These are phyloP conservation scores for Noctilio leporinus DNA, from an alignment of 2,113 vertebrate genomes.

Conservation along the genomic window DNA sequence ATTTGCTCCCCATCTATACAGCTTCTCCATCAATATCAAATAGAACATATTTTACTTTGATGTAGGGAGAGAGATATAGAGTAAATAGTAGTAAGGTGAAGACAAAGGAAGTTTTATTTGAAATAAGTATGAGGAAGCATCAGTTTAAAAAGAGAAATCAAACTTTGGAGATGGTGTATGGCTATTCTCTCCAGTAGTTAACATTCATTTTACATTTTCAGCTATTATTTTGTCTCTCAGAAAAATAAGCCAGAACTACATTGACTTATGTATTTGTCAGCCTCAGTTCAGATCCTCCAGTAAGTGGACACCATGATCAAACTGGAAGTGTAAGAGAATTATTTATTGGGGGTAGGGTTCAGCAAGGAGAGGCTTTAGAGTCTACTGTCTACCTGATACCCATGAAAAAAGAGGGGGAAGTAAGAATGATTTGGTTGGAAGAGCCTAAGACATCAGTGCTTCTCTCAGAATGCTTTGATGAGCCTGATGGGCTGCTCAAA, in stretches of 20 bases:
- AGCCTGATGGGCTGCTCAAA: background rate
- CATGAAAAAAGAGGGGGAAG: background rate
- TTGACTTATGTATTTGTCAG: background rate
- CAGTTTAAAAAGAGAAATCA: background rate
- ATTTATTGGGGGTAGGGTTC: background rate
- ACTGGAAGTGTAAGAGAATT: background rate
- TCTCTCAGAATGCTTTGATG: background rate
- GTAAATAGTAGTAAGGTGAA: background rate
- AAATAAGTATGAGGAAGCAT: background rate
- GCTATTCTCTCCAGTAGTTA: background rate
- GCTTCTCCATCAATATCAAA: background rate
- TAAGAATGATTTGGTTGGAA: background rate
- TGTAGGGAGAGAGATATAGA: background rate
- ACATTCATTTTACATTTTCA: background rate
- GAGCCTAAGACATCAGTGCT: background rate
- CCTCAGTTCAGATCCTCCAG: background rate
- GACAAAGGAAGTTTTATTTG: background rate
- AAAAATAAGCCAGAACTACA: background rate
- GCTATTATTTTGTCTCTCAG: background rate
- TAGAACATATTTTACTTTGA: background rate
- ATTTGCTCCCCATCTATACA: background rate
- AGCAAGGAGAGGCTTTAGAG: background rate
- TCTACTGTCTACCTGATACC: accelerated
- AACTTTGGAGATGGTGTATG: background rate
- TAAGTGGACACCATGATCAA: background rate